phyloP scores from a whole-genome alignment of 2,113 vertebrate species.

The Suncus etruscus region DNA sequence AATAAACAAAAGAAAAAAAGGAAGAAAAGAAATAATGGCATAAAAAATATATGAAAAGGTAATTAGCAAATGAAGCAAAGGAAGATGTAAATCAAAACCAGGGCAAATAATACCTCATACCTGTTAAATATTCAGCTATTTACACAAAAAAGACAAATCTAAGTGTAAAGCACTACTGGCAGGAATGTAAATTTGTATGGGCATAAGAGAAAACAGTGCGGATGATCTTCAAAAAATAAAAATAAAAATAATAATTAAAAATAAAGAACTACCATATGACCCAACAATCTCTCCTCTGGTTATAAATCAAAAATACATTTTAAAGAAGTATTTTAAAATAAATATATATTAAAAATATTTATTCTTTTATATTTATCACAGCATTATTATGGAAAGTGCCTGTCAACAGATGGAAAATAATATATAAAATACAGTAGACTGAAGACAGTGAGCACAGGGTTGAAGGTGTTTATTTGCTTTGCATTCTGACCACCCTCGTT shows the following conservation, averaged over 20 bases:
- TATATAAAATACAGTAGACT: neutral
- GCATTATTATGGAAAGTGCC: neutral
- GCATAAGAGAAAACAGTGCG: neutral
- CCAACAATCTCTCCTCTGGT: neutral
- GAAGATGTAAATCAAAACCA: neutral
- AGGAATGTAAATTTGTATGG: neutral
- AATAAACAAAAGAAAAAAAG: too few relatives aligned
- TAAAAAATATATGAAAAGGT: too few relatives aligned
- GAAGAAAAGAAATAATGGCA: too few relatives aligned
- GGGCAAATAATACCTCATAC: neutral
- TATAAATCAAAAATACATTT: neutral
- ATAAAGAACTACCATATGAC: slow-evolving; percentile 3
- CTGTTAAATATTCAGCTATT: too few relatives aligned
- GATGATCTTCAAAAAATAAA: slow-evolving; percentile 18
- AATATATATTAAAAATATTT: neutral
- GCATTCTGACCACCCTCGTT: too few relatives aligned
- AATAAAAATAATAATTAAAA: neutral
- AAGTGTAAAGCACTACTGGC: neutral
- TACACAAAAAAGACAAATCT: too few relatives aligned
- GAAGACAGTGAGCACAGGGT: too few relatives aligned
- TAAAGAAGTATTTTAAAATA: neutral
- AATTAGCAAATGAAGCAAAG: too few relatives aligned
- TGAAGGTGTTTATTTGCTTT: too few relatives aligned
- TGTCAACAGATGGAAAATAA: neutral
- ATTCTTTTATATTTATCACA: neutral